Evolutionary conservation across 2,888 invertebrate species (phyloP), one percentile per base, ranked within the genome.

Genomic region (Catocala sponsa): DNA sequence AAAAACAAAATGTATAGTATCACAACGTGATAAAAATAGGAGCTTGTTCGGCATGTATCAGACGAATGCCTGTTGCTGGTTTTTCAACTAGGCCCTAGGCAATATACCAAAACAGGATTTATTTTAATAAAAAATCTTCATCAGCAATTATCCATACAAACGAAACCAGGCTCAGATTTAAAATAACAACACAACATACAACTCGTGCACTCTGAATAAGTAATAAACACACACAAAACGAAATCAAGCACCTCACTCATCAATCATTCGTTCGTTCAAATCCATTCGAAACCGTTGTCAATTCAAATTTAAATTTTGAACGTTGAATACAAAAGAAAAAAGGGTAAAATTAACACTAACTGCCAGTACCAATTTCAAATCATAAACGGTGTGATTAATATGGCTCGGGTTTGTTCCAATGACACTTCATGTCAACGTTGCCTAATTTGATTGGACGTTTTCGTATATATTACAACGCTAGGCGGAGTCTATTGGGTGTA

Each of bases 381-480:
- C 75, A 75, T 76, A 74, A 79, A 72, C 75, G 75, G 78, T 78
- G 84, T 91, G 91, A 92, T 92, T 91, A 91, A 90, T 91, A 89
- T 87, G 84, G 84, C 79, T 78, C 71, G 82, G 75, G 79, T 84
- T 79, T 74, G 78, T 75, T 72, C 67, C 65, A 76, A 77, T 77
- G 78, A 77, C 82, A 92, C 87, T 87, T 84, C 84, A 87, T 85
- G 90, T 92, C 91, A 91, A 75, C 88, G 83, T 74, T 80, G 81
- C 79, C 79, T 91, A 91, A 94, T 90, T 85, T 85, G 91, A 93
- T 93, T 94, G 92, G 93, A 92, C 92, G 89, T 88, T 89, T 91
- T 80, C 85, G 87, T 90, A 91, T 90, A 90, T 90, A 91, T 91
- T 77, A 77, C 86, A 82, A 84, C 85, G 75, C 80, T 84, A 83